These are phyloP conservation scores for Chondrilla cf. caribensis DNA, from an alignment of 37 sponge, comb jelly and placozoan species.

Conservation along the genomic window DNA sequence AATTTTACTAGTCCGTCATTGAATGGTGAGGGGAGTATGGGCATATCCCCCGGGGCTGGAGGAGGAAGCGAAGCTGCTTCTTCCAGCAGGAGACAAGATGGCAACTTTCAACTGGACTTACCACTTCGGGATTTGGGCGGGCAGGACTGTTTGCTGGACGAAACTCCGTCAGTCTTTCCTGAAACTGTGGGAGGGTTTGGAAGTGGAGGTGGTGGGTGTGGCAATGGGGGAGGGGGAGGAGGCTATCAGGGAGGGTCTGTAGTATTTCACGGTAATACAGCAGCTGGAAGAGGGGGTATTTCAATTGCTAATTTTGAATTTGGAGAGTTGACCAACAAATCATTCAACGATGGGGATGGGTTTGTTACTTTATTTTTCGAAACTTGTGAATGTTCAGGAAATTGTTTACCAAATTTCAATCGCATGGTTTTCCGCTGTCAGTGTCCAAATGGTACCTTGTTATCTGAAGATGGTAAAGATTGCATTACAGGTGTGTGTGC, in stretches of 20 bases:
- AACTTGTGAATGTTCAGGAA: background rate
- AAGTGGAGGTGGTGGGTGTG: constrained; percentile 39
- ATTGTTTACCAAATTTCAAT: background rate
- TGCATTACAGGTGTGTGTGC: constrained; percentile 19
- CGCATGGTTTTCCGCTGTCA: background rate
- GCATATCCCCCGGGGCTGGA: background rate
- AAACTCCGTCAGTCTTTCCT: background rate
- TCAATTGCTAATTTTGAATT: background rate
- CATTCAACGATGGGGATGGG: background rate
- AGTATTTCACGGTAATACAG: background rate
- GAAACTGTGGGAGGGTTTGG: constrained; percentile 40
- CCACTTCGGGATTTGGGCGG: constrained; percentile 12
- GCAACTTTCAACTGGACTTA: background rate
- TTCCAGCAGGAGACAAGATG: background rate
- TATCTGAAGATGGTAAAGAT: constrained; percentile 29
- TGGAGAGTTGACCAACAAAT: background rate
- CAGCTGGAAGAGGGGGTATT: constrained; percentile 18
- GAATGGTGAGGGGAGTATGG: background rate
- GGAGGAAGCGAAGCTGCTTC: background rate
- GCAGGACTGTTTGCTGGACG: background rate
- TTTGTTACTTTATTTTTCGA: constrained; percentile 14
- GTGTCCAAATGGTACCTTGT: background rate
- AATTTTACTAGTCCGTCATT: background rate
- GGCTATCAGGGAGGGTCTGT: constrained; percentile 21
- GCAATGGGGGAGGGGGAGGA: constrained; percentile 42